Base-by-base conservation (phyloP, 2,113 vertebrate species). In the Daubentonia madagascariensis region DNA sequence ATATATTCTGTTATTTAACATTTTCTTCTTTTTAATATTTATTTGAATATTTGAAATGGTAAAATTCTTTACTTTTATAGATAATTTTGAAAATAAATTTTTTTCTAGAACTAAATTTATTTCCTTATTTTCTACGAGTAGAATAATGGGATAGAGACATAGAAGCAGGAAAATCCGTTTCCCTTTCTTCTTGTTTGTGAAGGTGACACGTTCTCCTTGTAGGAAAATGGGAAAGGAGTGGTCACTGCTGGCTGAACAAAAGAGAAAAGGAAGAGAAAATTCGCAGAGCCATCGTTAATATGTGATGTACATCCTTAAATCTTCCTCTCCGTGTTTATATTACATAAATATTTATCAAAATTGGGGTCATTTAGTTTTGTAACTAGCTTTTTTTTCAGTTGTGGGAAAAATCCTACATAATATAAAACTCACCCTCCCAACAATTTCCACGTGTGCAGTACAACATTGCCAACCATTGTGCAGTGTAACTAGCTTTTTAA, bases 391-490 rank as follows among this genome's bases (percentile, higher is more conserved):
- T 78, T 23, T 48, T 61, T 40, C 37, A 70, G 50, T 2, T 35
- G 45, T 45, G 65, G n/a, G 7, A 25, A 48, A 73, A 80, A 11
- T 2, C 3, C 8, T 63, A 40, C 14, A 8, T 25, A n/a, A 52
- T 11, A 52, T 32, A 7, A 73, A 76, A 22, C 35, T 30, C 50
- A 32, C 35, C 20, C 23, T 30, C 9, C 37, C 22, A 14, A 12
- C 57, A 20, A 35, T 13, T 25, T 35, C 68, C 84, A n/a, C 0
- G 5, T 0, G 50, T 43, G 0, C 0, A 4, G 75, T 3, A 3
- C 18, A 1, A 23, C 5, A 14, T 37, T 18, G 18, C 40, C 25
- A 12, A 2, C 70, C 0, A 3, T 63, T 1, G 0, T 3, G 4
- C 37, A 11, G 8, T 12, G 6, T 3, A 5, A 7, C 1, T 35